Evolutionary conservation across 1,140 invertebrate genomes (phyloP), one percentile per base, ranked within the genome.

Genomic region (Drosophila biarmipes): DNA sequence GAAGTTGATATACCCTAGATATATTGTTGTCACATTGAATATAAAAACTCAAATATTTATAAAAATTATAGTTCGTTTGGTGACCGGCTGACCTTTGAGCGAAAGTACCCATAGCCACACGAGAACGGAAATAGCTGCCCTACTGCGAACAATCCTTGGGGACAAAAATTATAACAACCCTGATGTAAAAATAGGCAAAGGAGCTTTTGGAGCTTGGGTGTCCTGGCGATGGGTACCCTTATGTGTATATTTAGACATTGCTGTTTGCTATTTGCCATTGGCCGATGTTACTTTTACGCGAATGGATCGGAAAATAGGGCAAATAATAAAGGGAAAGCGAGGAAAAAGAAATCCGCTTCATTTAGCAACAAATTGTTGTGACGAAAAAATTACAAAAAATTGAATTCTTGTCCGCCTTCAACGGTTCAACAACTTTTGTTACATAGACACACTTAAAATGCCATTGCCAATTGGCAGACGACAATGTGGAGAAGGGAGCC

Each of bases 291-390:
- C 29, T 51, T 31, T 19, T 34, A 34, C 48, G 48, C 48, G 27
- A 51, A 31, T 15, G 8, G 48, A 17, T 34, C 34, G 24, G 51
- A 53, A 37, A 53, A 37, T 17, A 17, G 29, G 10, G 24, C 15
- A 52, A 61, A 56, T 38, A 21, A 38, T 8, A 51, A 45, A 29
- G 21, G 24, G 5, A 24, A 24, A 5, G 24, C 24, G 24, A 42
- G 34, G 43, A 24, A 34, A 54, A 53, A 78, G 53, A 86, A 86
- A 58, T 86, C 42, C 81, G 80, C 80, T 77, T 85, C 80, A 85
- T 85, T 85, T 73, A 75, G 78, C 77, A 85, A 86, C 80, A 85
- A 85, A 85, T 85, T 84, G 80, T 84, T 85, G 80, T 64, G 76
- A 84, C 80, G 73, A 69, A 72, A 59, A 55, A 67, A 64, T 55